These are phyloP conservation scores for Diceros bicornis DNA, from an alignment of 2,797 vertebrate species.

Conservation along the genomic window DNA sequence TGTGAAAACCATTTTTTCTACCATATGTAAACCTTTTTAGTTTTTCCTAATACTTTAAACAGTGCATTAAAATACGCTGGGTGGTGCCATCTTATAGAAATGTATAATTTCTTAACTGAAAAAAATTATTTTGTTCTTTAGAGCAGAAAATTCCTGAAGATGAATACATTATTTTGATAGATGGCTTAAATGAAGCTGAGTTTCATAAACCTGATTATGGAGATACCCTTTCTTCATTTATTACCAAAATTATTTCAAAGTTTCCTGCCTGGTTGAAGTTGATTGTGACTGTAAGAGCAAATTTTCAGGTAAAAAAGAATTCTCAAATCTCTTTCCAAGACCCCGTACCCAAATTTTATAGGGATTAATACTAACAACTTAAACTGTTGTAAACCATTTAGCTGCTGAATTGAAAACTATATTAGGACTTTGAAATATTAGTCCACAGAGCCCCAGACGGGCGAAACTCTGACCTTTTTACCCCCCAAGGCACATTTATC, in stretches of 20 bases:
- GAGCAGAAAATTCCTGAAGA: constrained; percentile 97
- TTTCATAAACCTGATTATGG: constrained; percentile 99
- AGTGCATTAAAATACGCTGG: constrained; percentile 66
- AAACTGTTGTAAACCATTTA: constrained; percentile 3
- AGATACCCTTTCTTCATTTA: constrained; percentile 97
- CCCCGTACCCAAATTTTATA: not conserved
- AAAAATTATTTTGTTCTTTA: constrained; percentile 87
- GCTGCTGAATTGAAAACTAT: constrained; percentile 57
- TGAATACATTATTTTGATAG: constrained; percentile 97
- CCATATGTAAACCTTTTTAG: constrained; percentile 70
- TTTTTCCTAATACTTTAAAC: constrained; percentile 70
- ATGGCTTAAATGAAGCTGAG: constrained; percentile 98
- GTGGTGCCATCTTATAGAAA: constrained; percentile 46
- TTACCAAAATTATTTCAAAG: constrained; percentile 95
- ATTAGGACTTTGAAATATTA: constrained; percentile 59
- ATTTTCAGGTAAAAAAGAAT: constrained; percentile 94
- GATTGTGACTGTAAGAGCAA: constrained; percentile 96
- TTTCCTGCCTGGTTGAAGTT: constrained; percentile 98
- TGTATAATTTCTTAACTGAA: constrained; percentile 73
- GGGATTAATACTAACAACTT: constrained; percentile 6
- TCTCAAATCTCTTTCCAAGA: constrained; percentile 47
- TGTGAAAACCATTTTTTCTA: constrained; percentile 67
- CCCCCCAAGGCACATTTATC: not conserved
- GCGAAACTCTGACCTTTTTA: not conserved
- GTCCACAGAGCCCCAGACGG: not conserved